Evolutionary conservation across 1,140 invertebrate genomes (phyloP), one percentile per base, ranked within the genome.

Genomic region (Wasmannia auropunctata): DNA sequence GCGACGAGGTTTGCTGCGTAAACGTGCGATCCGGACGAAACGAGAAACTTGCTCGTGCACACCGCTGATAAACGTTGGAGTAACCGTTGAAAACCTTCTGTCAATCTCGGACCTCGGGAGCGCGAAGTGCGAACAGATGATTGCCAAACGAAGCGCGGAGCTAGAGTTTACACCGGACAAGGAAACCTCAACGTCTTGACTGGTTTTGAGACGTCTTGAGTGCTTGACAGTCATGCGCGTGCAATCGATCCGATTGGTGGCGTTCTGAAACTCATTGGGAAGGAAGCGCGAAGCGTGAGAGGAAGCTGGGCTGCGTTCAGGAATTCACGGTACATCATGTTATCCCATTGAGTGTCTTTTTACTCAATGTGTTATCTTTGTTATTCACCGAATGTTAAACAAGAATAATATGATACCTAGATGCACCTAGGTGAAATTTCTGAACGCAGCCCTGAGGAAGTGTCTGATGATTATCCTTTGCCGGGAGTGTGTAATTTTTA

Each of bases 121-220:
- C n/a, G n/a, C n/a, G n/a, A n/a, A 65, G 6, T 6, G 54, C 4
- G 31, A 72, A 69, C 63, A 81, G 54, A 75, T 69, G 63, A 69
- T 54, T 22, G 6, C 34, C 14, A 46, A 28, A 54, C n/a, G n/a
- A n/a, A n/a, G n/a, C n/a, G 34, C 22, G 22, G 46, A 37, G n/a
- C n/a, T n/a, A n/a, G n/a, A n/a, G n/a, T 19, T n/a, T 63, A 49
- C 8, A 37, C 25, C 11, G 11, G 63, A 46, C 11, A n/a, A n/a
- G n/a, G 40, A 16, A 56, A n/a, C n/a, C 28, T 31, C n/a, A n/a
- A 37, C n/a, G 28, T 19, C 22, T 67, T 80, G 77, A 25, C 40
- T n/a, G n/a, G n/a, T n/a, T n/a, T n/a, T n/a, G n/a, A n/a, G n/a
- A n/a, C n/a, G n/a, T n/a, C n/a, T n/a, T n/a, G n/a, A n/a, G n/a